Evolutionary conservation across 1,140 invertebrate species (phyloP), one percentile per base, ranked within the genome.

Genomic region (Drosophila fuyamai): DNA sequence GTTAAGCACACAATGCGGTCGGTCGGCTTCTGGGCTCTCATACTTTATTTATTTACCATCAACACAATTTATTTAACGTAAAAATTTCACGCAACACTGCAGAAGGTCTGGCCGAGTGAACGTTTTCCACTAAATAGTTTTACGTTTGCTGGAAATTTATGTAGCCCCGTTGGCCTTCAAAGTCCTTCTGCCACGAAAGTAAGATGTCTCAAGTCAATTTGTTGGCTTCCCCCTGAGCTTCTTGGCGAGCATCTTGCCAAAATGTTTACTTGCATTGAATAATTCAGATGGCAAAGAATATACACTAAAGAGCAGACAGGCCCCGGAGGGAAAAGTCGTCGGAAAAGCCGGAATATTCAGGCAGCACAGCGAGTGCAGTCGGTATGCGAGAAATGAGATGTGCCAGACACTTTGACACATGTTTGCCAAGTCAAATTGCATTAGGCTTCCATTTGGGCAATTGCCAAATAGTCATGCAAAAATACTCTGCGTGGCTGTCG

Each of bases 81-180:
- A 70, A 77, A 77, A 76, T 68, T 76, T 76, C 56, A 76, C 61
- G 73, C 72, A 66, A 76, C 72, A 32, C 38, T 50, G 53, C 65
- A n/a, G 8, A 18, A 5, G 38, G 18, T 13, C 38, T 29, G 47
- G 47, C 1, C 48, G 29, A 51, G n/a, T 53, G 70, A 85, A 75
- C 73, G 62, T 77, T 89, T 83, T 65, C 54, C 67, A 76, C 79
- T 89, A 89, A 88, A 88, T 88, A 88, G 79, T 88, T 86, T 88
- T 76, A 88, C 67, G 63, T 70, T 85, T 66, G 57, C 57, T 65
- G n/a, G 54, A 65, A 81, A 85, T 85, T 74, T 70, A 84, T 84
- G 75, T 66, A 51, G 43, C n/a, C 40, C 16, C 50, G 27, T 32
- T 57, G 36, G 36, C 51, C 27, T 41, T 46, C 16, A 41, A 40